Base-by-base conservation (phyloP, 2,888 invertebrate species). In the Epinotia ramella region DNA sequence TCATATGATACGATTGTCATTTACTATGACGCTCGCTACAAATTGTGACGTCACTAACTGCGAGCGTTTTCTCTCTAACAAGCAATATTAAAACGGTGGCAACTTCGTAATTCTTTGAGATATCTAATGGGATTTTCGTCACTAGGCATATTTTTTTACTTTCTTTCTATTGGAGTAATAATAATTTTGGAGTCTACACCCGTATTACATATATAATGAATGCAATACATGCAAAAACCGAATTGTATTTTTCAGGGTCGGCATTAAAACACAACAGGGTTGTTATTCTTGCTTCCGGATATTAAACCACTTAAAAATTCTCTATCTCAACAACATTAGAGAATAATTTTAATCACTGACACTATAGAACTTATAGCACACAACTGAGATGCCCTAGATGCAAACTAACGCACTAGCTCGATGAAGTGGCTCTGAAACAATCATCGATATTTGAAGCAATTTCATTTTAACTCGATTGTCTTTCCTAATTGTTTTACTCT, bases 241-340 rank as follows among this genome's bases (percentile, higher is more conserved):
- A 44, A 63, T 77, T 70, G 65, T 77, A 76, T 77, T 78, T 77
- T 77, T 77, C 71, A 62, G 67, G 40, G 57, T 60, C 13, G 44
- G 44, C 66, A 66, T 56, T 18, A 3, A 16, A 49, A 59, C 28
- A 16, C 33, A 9, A 33, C 18, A 53, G 16, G 20, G 40, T 11
- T 33, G 16, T 2, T 7, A 13, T 67, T n/a, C 53, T 68, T 24
- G 20, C 44, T 59, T 59, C 20, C 16, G 12, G 3, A 20, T 44
- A 20, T 59, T 57, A 57, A 57, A 56, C 12, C 16, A n/a, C 6
- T 0, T 12, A 13, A 67, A 46, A 57, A 18, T 56, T 16, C 16
- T 65, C 28, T 3, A 44, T 28, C 1, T 28, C 28, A 62, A 65
- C 65, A n/a, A 65, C 9, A 3, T 24, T 65, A 13, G 16, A 49